Percentiles rank a stretch among this genome's conserved stretches.
Conservation (phyloP, 2,113 vertebrate species). For the Aphyosemion australe region DNA sequence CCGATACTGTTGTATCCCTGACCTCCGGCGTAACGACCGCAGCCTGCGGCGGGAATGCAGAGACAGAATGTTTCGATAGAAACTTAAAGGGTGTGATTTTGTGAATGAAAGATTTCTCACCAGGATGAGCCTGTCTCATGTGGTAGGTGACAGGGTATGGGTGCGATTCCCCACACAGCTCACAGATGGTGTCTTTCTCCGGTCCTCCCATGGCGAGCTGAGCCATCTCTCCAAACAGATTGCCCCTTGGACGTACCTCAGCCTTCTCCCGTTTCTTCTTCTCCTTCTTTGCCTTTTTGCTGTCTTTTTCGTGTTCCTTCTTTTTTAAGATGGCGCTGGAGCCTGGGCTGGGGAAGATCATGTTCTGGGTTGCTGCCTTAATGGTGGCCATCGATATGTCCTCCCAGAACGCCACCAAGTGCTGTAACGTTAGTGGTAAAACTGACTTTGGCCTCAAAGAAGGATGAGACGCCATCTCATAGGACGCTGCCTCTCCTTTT, state of each 20-base stretch:
- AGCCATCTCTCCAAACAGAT: conserved; percentile 98
- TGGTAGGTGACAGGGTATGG: conserved; percentile 98
- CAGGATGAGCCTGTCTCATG: conserved; percentile 98
- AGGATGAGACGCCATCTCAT: conserved; percentile 84
- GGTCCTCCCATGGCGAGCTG: conserved; percentile 96
- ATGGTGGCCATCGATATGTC: conserved; percentile 98
- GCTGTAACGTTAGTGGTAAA: conserved; percentile 93
- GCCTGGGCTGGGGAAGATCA: conserved; percentile 98
- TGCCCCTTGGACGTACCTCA: conserved; percentile 92
- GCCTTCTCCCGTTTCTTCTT: conserved; percentile 98
- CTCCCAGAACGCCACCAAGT: conserved; percentile 98
- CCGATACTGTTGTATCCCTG: conserved; percentile 99
- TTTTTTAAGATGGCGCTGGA: conserved; percentile 97
- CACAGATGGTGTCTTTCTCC: conserved; percentile 98
- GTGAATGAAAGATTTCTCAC: conserved; percentile 69
- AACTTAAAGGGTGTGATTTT: background rate
- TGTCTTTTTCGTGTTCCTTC: conserved; percentile 95
- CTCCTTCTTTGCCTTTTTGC: conserved; percentile 94
- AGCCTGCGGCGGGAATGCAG: conserved; percentile 78
- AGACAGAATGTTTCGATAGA: background rate
- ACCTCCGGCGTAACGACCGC: conserved; percentile 95
- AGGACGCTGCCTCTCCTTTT: conserved; percentile 84
- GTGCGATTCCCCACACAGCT: conserved; percentile 96
- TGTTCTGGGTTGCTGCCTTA: conserved; percentile 98
- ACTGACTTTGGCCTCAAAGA: conserved; percentile 88